Conservation (phyloP, 1,140 invertebrate species). For the Sweltsa coloradensis region DNA sequence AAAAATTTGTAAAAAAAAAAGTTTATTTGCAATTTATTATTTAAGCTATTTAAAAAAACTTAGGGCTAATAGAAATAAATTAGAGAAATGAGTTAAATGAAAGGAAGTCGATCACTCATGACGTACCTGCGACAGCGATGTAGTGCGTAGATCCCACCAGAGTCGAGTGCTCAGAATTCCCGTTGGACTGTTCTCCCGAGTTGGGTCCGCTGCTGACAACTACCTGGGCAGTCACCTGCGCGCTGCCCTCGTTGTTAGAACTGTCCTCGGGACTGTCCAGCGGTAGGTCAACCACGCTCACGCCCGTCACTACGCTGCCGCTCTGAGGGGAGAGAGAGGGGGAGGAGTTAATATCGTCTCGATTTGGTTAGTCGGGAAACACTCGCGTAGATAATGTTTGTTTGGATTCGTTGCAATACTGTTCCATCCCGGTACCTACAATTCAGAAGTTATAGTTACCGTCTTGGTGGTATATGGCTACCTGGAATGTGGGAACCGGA, state of each 20-base stretch:
- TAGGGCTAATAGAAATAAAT: not conserved
- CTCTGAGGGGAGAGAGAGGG: too few relatives aligned
- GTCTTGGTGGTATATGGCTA: too few relatives aligned
- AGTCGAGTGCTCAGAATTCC: constrained; percentile 6
- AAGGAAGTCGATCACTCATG: constrained; percentile 1
- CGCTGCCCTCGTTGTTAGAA: constrained; percentile 32
- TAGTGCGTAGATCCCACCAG: constrained; percentile 34
- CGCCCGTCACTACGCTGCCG: constrained; percentile 20
- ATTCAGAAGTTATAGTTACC: too few relatives aligned
- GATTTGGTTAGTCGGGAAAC: too few relatives aligned
- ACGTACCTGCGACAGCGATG: constrained; percentile 38
- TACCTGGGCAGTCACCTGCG: constrained; percentile 36
- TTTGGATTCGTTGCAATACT: too few relatives aligned
- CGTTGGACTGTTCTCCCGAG: constrained; percentile 5
- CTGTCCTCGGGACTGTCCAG: constrained; percentile 33
- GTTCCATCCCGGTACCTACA: too few relatives aligned
- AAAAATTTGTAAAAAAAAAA: not conserved
- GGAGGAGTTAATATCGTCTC: too few relatives aligned
- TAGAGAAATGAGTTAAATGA: not conserved
- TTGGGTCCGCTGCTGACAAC: constrained; percentile 24
- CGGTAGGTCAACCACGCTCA: too few relatives aligned
- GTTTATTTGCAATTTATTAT: not conserved
- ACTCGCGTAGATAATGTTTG: too few relatives aligned
- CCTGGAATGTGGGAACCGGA: too few relatives aligned
- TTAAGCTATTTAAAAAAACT: not conserved